phyloP scores from a whole-genome alignment of 2,797 vertebrate genomes.

The Chanos chanos region DNA sequence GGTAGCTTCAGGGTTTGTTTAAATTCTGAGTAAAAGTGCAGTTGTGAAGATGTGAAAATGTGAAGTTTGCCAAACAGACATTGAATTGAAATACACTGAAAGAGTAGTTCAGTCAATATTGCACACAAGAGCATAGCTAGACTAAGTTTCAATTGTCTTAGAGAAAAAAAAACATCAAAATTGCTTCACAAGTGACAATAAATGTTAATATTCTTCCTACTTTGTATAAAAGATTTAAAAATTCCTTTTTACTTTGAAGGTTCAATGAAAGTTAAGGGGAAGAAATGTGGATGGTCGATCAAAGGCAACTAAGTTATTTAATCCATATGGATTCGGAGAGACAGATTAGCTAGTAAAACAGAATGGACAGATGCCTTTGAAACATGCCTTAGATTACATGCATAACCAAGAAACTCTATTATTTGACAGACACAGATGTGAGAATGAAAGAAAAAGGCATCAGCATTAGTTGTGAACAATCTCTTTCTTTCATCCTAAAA shows the following conservation, averaged over 20 bases:
- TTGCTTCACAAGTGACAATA: no score
- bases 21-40: conserved; percentile 59
- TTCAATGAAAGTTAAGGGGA: conserved; percentile 18
- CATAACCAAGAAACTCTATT: conserved; percentile 20
- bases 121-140: no score
- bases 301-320: conserved; percentile 33
- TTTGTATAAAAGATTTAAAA: no score
- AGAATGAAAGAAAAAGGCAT: conserved; percentile 28
- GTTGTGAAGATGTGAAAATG: conserved; percentile 61
- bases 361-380: conserved; percentile 38
- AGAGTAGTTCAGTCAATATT: conserved; percentile 50
- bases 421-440: conserved; percentile 30
- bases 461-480: conserved; percentile 4
- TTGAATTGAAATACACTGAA: conserved; percentile 69
- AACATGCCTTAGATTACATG: conserved; percentile 22
- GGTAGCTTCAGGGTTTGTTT: conserved; percentile 59
- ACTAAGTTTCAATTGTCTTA: no score
- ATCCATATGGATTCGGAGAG: conserved; percentile 39
- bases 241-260: no score
- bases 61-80: conserved; percentile 55
- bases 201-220: no score
- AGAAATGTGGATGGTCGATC: conserved; percentile 20
- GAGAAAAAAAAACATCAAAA: no score
- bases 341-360: conserved; percentile 29
- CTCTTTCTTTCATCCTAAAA: conserved; percentile 24